Evolutionary conservation across 2,888 invertebrate species (phyloP), one percentile per base, ranked within the genome.

Genomic region (Spialia ferax): DNA sequence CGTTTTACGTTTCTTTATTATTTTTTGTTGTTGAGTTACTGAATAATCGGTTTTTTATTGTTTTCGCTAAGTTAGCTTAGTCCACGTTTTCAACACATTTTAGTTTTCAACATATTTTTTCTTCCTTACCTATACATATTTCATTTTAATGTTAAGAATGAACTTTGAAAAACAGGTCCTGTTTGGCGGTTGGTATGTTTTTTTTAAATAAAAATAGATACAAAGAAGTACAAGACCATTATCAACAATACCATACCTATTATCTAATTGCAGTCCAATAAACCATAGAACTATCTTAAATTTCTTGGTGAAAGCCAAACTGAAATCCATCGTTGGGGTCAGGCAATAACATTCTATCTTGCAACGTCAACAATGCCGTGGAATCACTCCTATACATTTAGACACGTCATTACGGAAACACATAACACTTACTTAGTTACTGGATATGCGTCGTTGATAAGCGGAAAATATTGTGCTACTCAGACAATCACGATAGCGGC

Each of bases 401-500:
- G 56, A 35, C 45, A 55, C 23, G 67, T 67, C 67, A 67, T 62
- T 62, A 56, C 56, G 38, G 7, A 55, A 56, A 23, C 67, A 67
- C 48, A 67, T 67, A 56, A 67, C 56, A 61, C 61, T 67, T 67
- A 67, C 67, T 67, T 67, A 67, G 67, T 67, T 67, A 67, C 67
- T 67, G 18, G 67, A 63, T 66, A 48, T 60, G 54, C 26, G 48
- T 54, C 35, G 38, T 15, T 63, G 70, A 75, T 72, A 73, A 72
- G 68, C 71, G 29, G 69, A 72, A 75, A 70, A 70, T 73, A 71
- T 70, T 71, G 61, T 66, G 59, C 48, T 57, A 35, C 60, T 38
- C 69, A 70, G 74, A 73, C 15, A 42, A 42, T 15, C 77, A 72
- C 81, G 74, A 85, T 80, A 76, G 81, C 78, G 77, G 75, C n/a